Base-by-base conservation (phyloP, 2,888 invertebrate species). In the Epirrita christyi region DNA sequence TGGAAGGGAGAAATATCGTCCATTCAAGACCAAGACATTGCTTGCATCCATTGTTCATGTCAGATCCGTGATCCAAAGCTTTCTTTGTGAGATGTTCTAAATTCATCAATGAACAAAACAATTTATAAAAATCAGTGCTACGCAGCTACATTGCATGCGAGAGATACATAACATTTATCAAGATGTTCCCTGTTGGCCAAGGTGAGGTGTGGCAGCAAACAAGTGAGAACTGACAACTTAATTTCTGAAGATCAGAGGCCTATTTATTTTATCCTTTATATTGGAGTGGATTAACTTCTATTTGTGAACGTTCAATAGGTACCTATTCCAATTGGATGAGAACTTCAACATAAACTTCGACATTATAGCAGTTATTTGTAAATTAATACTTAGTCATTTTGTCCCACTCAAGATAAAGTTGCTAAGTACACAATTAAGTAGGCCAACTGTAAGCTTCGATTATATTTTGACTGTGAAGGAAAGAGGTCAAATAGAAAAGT, bases 121-220 rank as follows among this genome's bases (percentile, higher is more conserved):
- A 48, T 56, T 47, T 32, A 11, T 62, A 53, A 55, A 38, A 60
- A 45, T 57, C 46, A 57, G 63, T 65, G 60, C 59, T 49, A 56
- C 62, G 55, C 41, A 61, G 61, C 52, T 42, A 40, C 52, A 43
- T 61, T 65, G 67, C 60, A 67, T 65, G 65, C 63, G 47, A 65
- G 57, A 55, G 53, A 58, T 64, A 67, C 61, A 59, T 65, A 63
- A 59, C 55, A 63, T 57, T 55, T 27, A 55, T 56, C 61, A 62
- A 59, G 37, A 67, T 67, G 67, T 67, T 67, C 63, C 67, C 67
- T 63, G 63, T 67, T 67, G 67, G 67, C 54, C 67, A 67, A 67
- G 65, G 67, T 67, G 61, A 67, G 65, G 54, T 62, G 52, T 60
- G 48, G 62, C 62, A 52, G 27, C 21, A 37, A 44, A 46, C 37